Percentiles rank a stretch among this genome's conserved stretches.
Conservation (phyloP, 2,888 invertebrate genomes). For the Lottia scabra region DNA sequence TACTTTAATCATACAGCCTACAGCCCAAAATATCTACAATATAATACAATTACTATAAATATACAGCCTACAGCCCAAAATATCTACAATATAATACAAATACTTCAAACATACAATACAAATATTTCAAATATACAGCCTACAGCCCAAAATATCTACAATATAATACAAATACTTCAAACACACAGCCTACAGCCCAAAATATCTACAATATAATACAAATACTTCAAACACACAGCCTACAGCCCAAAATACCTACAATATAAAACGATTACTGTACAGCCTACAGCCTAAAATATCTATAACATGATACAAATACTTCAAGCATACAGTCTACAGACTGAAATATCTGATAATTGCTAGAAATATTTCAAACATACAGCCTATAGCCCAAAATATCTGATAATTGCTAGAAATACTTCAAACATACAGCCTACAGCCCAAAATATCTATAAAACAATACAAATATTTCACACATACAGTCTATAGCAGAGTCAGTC, state of each 20-base stretch:
- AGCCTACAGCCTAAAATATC: constrained; percentile 4
- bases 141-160: constrained; percentile 2
- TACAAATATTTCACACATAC: not conserved
- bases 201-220: not conserved
- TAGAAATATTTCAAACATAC: not conserved
- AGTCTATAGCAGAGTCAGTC: too few species aligned
- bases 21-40: not conserved
- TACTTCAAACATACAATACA: not conserved
- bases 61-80: constrained; percentile 52
- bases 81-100: not conserved
- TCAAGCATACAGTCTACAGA: not conserved
- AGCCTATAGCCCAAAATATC: constrained; percentile 6
- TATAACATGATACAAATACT: not conserved
- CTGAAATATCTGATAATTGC: not conserved
- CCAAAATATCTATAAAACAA: not conserved
- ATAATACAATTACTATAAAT: constrained; percentile 29
- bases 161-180: not conserved
- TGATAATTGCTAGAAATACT: not conserved
- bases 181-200: not conserved
- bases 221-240: not conserved
- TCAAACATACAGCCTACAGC: constrained; percentile 1
- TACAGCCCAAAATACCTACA: not conserved
- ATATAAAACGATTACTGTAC: not conserved
- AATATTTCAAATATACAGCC: not conserved
- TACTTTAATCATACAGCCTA: not conserved